Conservation (phyloP, 2,113 vertebrate species). For the Lasiurus cinereus region DNA sequence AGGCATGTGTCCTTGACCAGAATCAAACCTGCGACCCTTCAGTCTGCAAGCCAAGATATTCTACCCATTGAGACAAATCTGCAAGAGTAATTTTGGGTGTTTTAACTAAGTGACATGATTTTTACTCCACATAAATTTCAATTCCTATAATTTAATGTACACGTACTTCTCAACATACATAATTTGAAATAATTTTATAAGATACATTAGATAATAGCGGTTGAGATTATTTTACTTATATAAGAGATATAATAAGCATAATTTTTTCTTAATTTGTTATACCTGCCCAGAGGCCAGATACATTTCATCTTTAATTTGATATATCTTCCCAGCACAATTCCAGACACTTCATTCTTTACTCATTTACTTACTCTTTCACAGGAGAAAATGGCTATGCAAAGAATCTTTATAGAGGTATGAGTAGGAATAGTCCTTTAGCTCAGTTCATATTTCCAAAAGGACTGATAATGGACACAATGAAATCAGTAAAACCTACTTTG, state of each 20-base stretch:
- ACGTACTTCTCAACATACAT: neutral
- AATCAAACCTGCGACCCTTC: too few species aligned
- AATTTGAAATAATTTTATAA: neutral
- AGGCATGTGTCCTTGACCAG: too few species aligned
- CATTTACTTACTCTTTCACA: neutral
- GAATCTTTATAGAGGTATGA: neutral
- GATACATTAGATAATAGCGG: neutral
- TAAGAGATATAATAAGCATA: neutral
- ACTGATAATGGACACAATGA: neutral
- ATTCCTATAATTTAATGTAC: neutral
- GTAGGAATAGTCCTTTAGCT: neutral
- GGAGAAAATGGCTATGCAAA: neutral
- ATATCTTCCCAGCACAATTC: neutral
- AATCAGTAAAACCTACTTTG: neutral
- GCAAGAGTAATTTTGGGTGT: neutral
- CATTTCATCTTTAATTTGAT: neutral
- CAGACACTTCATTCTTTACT: neutral
- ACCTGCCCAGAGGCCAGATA: neutral
- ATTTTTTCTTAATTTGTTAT: neutral
- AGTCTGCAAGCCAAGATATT: too few species aligned
- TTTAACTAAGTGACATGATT: neutral
- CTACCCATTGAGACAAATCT: too few species aligned
- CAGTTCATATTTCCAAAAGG: neutral
- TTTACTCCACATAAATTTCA: neutral
- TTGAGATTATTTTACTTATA: neutral